A percentile compares a stretch with the other conserved stretches of the same genome.
Conservation (phyloP, 1,140 invertebrate species). For the Drosophila bipectinata region DNA sequence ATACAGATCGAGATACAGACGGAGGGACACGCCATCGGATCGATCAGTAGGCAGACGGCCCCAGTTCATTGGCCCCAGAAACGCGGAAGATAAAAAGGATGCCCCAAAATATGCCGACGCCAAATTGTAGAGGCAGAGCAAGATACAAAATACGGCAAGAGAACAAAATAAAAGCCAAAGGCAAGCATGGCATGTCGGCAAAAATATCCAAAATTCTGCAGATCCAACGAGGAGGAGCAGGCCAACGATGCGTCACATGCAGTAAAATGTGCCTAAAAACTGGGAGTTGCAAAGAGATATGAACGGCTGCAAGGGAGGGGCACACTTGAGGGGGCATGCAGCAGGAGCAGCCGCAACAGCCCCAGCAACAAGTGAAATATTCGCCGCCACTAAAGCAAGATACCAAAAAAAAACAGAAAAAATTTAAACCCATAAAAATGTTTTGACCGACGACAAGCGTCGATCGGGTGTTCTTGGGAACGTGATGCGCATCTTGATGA, state of each 20-base stretch:
- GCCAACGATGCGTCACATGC: conserved; percentile 72
- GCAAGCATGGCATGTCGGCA: conserved; percentile 42
- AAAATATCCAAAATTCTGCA: conserved; percentile 78
- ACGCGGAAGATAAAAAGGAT: conserved; percentile 82
- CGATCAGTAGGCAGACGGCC: conserved; percentile 40
- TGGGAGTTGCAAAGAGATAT: conserved; percentile 11
- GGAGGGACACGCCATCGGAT: conserved; percentile 47
- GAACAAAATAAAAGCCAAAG: conserved; percentile 19
- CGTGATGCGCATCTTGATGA: conserved; percentile 57
- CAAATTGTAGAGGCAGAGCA: conserved; percentile 60
- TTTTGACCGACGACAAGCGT: conserved; percentile 66
- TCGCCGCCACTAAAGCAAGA: conserved; percentile 30
- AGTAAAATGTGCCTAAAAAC: conserved; percentile 70
- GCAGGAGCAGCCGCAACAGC: conserved; percentile 1
- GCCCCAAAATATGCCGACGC: conserved; percentile 72
- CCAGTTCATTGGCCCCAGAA: conserved; percentile 63
- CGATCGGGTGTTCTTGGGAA: conserved; percentile 50
- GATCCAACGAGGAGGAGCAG: conserved; percentile 42
- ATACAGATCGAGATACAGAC: conserved; percentile 20
- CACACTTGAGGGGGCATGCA: conserved; percentile 6
- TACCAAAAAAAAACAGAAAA: conserved; percentile 20
- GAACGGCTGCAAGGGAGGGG: background rate
- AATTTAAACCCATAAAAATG: conserved; percentile 75
- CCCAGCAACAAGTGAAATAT: conserved; percentile 71
- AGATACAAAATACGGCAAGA: conserved; percentile 43